Evolutionary conservation across 2,797 vertebrate genomes (phyloP).

Genomic region (Acanthurus leucopareius): DNA sequence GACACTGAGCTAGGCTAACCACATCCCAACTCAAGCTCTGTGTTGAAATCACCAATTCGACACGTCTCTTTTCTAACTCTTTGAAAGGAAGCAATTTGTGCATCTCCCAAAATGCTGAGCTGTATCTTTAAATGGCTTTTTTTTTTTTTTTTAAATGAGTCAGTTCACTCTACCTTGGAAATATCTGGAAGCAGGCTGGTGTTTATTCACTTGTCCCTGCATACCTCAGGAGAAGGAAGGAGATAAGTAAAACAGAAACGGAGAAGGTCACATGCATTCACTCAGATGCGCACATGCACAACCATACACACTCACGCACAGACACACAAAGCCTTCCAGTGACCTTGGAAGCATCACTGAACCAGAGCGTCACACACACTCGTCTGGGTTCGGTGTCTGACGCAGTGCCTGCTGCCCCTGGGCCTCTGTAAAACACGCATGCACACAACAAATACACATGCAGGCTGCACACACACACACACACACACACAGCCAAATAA

Average conservation of each 20-base stretch:
- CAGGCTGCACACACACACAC: neutral
- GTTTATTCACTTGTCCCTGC: neutral
- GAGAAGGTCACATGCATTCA: slow-evolving; percentile 6
- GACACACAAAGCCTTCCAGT: slow-evolving; percentile 24
- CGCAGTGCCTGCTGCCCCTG: slow-evolving; percentile 62
- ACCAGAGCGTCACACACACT: slow-evolving; percentile 51
- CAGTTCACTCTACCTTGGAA: neutral
- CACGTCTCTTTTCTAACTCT: neutral
- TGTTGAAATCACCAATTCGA: neutral
- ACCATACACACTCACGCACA: slow-evolving; percentile 12
- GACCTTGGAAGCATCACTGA: slow-evolving; percentile 71
- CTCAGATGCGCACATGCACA: neutral
- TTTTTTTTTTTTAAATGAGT: neutral
- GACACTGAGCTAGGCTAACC: neutral
- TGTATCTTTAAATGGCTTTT: neutral
- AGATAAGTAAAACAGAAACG: slow-evolving; percentile 28
- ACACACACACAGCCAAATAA: slow-evolving; percentile 17
- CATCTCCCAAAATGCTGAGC: slow-evolving; percentile 1
- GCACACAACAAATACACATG: neutral
- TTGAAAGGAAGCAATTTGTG: neutral
- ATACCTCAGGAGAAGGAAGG: neutral
- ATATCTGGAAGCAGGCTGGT: slow-evolving; percentile 18
- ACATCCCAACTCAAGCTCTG: neutral
- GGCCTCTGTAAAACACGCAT: slow-evolving; percentile 29
- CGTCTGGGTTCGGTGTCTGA: slow-evolving; percentile 68